Conservation (phyloP, 2,113 vertebrate genomes). For the Hemibagrus wyckioides region DNA sequence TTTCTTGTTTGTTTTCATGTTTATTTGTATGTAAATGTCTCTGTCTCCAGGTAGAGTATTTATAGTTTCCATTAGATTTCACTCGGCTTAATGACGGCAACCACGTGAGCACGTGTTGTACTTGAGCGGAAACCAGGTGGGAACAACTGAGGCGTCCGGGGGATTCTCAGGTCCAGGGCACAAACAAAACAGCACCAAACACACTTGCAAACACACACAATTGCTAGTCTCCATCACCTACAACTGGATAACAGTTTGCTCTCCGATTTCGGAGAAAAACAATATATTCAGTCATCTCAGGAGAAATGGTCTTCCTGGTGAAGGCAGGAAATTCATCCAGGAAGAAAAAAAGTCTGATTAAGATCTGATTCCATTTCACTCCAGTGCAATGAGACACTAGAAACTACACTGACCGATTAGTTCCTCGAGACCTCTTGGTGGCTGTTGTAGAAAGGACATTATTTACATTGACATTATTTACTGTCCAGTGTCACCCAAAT, state of each 20-base stretch:
- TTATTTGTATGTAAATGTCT: neutral
- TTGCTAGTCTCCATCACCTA: neutral
- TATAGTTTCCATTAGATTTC: neutral
- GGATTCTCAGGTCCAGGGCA: constrained; percentile 22
- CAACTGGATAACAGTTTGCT: neutral
- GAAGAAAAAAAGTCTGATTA: neutral
- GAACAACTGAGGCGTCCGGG: constrained; percentile 8
- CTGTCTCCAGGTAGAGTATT: neutral
- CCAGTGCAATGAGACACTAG: neutral
- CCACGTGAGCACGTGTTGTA: constrained; percentile 2
- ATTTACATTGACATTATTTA: too few species aligned
- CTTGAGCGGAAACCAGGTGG: neutral
- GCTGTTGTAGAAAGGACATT: too few species aligned
- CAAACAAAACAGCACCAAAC: constrained; percentile 25
- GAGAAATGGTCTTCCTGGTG: too few species aligned
- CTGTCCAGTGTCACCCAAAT: too few species aligned
- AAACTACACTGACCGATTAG: neutral
- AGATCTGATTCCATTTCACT: neutral
- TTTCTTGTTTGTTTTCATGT: neutral
- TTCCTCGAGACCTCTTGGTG: too few species aligned
- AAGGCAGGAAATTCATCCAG: too few species aligned
- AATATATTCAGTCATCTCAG: neutral
- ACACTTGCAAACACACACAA: constrained; percentile 20
- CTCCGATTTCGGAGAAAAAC: neutral
- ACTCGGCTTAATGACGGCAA: neutral